Conservation (phyloP, 2,113 vertebrate genomes). For the Bubo bubo region DNA sequence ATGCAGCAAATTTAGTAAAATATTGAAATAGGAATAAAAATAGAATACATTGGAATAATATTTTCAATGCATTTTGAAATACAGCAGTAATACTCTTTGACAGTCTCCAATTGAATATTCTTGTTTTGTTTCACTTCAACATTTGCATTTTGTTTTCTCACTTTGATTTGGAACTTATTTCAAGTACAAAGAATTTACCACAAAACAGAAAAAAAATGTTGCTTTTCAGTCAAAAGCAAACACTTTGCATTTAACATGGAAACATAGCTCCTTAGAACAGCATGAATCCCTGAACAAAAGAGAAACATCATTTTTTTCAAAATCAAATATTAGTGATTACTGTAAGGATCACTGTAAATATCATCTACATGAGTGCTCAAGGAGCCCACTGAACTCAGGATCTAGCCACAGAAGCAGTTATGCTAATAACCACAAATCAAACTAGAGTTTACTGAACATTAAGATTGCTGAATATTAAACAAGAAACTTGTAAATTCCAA, state of each 20-base stretch:
- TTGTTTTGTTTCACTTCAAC: background rate
- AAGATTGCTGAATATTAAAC: background rate
- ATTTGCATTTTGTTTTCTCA: background rate
- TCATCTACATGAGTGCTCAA: background rate
- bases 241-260: background rate
- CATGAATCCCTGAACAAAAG: constrained; percentile 2
- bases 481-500: background rate
- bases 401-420: background rate
- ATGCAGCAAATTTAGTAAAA: background rate
- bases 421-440: background rate
- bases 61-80: background rate
- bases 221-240: background rate
- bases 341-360: background rate
- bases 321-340: constrained; percentile 28
- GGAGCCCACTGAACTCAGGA: background rate
- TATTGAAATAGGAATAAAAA: background rate
- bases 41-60: background rate
- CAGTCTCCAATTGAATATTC: background rate
- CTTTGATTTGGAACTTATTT: constrained; percentile 20
- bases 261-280: background rate
- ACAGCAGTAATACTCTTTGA: background rate
- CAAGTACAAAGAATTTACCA: background rate
- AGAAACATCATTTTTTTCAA: background rate
- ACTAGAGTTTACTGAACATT: background rate
- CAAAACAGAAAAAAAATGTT: background rate